These are phyloP conservation scores for Microplitis manilae DNA, from an alignment of 2,888 invertebrate genomes.

Conservation along the genomic window DNA sequence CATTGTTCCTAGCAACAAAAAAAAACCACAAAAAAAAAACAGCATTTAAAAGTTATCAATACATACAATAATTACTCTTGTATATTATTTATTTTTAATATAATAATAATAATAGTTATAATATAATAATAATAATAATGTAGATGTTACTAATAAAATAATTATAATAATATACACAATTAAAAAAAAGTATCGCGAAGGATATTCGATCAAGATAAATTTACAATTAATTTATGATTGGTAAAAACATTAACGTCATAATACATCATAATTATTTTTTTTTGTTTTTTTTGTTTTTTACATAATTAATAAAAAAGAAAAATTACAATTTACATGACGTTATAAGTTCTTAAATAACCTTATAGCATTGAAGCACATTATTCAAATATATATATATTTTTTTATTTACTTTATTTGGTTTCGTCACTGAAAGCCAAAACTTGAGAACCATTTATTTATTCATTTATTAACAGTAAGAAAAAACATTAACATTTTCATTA, in stretches of 20 bases:
- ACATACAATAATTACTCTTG: slow-evolving; percentile 59
- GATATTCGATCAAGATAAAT: slow-evolving; percentile 68
- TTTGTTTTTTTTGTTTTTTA: background rate
- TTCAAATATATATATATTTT: slow-evolving; percentile 36
- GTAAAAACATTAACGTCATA: slow-evolving; percentile 54
- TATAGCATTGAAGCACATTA: slow-evolving; percentile 45
- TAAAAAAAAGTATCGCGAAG: slow-evolving; percentile 67
- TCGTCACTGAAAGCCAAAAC: slow-evolving; percentile 57
- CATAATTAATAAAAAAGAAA: slow-evolving; percentile 1
- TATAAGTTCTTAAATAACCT: slow-evolving; percentile 19
- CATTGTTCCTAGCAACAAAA: slow-evolving; percentile 47
- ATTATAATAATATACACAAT: slow-evolving; percentile 68
- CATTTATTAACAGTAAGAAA: slow-evolving; percentile 44
- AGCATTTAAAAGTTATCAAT: slow-evolving; percentile 55
- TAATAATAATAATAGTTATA: background rate
- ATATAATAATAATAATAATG: background rate
- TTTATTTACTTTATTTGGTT: slow-evolving; percentile 22
- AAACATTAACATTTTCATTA: slow-evolving; percentile 47
- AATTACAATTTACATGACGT: slow-evolving; percentile 21
- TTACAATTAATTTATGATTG: slow-evolving; percentile 63
- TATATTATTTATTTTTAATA: slow-evolving; percentile 47
- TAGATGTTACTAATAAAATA: slow-evolving; percentile 63
- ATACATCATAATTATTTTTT: background rate
- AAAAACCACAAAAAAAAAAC: slow-evolving; percentile 4
- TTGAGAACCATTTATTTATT: slow-evolving; percentile 42